A percentile compares a stretch with the other conserved stretches of the same genome.
These are phyloP conservation scores for Pleuronectes platessa DNA, from an alignment of 2,113 vertebrate species.

Conservation along the genomic window DNA sequence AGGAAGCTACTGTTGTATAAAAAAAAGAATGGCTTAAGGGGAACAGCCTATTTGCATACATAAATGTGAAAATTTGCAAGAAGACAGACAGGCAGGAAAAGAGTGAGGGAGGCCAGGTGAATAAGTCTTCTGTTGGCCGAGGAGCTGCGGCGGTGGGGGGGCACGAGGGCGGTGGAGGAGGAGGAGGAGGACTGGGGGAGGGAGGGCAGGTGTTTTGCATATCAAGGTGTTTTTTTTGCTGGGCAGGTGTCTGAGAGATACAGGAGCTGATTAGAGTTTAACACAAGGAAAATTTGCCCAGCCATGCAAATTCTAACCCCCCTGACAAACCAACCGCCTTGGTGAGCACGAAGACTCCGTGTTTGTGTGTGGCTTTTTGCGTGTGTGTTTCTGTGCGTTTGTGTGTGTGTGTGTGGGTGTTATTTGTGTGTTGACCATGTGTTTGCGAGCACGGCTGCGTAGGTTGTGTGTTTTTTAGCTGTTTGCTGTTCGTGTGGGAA, in stretches of 20 bases:
- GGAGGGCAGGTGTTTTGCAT: conserved; percentile 79
- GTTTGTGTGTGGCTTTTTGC: conserved; percentile 58
- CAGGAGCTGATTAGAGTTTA: conserved; percentile 81
- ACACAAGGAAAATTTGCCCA: conserved; percentile 83
- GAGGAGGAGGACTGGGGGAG: conserved; percentile 12
- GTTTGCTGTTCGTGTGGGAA: conserved; percentile 71
- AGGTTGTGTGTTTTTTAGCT: conserved; percentile 57
- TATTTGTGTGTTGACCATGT: conserved; percentile 42
- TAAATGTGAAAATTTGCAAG: conserved; percentile 84
- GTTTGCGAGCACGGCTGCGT: conserved; percentile 50
- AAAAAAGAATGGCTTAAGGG: conserved; percentile 61
- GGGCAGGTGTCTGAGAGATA: conserved; percentile 85
- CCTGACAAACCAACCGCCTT: conserved; percentile 81
- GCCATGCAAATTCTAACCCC: conserved; percentile 84
- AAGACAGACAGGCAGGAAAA: conserved; percentile 74
- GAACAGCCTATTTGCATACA: conserved; percentile 82
- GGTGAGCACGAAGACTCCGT: conserved; percentile 73
- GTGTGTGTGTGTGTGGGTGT: conserved; percentile 50
- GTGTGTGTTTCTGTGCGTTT: conserved; percentile 36
- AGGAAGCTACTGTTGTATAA: conserved; percentile 77
- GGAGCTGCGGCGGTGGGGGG: conserved; percentile 54
- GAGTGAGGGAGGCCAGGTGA: conserved; percentile 75
- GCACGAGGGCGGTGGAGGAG: conserved; percentile 1
- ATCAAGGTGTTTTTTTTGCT: conserved; percentile 77
- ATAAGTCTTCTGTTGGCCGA: conserved; percentile 83